Percentiles rank a stretch among this genome's conserved stretches.
Evolutionary conservation across 2,797 vertebrate species (phyloP).

Genomic region (Lacerta viridis): DNA sequence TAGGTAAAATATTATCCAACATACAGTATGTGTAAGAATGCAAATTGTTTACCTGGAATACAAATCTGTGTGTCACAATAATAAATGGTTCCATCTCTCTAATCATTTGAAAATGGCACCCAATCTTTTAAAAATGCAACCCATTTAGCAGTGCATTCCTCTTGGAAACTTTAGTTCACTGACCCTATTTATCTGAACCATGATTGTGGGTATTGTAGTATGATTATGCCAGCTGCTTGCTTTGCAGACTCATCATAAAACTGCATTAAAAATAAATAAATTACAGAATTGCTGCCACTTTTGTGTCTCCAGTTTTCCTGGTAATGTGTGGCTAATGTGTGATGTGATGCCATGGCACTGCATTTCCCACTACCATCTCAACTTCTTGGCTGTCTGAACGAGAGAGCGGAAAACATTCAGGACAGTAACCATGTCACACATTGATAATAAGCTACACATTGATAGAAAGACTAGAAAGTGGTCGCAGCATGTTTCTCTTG

Average conservation of each 20-base stretch:
- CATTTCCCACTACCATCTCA: background rate
- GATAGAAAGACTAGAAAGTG: background rate
- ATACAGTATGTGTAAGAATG: background rate
- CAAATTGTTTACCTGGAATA: background rate
- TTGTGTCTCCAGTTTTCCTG: background rate
- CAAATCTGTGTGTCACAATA: background rate
- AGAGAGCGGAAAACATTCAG: background rate
- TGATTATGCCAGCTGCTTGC: background rate
- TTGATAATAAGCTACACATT: background rate
- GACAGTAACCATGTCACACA: background rate
- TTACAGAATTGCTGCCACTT: background rate
- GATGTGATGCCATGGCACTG: background rate
- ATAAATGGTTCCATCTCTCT: background rate
- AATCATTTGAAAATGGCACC: background rate
- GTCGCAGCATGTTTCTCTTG: background rate
- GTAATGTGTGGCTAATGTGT: background rate
- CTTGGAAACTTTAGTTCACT: background rate
- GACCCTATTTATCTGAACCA: background rate
- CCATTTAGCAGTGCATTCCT: background rate
- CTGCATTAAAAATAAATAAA: slow-evolving; percentile 3
- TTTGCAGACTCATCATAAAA: background rate
- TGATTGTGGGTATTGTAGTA: background rate
- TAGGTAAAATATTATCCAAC: background rate
- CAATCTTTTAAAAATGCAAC: background rate
- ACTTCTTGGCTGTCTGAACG: background rate